Conservation (phyloP, 2,797 vertebrate genomes). For the Emydoidea blandingii region DNA sequence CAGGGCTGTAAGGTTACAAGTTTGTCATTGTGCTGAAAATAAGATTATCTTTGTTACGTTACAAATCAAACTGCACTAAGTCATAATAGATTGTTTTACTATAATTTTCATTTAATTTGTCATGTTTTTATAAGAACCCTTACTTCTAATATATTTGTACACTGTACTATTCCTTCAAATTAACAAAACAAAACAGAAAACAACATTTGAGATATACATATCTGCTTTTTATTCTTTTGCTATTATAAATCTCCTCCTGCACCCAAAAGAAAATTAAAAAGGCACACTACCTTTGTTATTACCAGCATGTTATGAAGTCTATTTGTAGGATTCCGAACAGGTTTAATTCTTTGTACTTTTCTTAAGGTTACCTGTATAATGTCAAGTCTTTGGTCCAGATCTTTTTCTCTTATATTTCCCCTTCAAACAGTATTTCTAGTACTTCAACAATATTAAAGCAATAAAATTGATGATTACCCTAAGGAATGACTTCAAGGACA, state of each 20-base stretch:
- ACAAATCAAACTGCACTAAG: background rate
- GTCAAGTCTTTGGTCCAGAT: conserved; percentile 39
- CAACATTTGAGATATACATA: background rate
- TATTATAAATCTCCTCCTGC: background rate
- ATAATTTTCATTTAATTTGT: background rate
- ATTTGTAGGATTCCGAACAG: conserved; percentile 13
- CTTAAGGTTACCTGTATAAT: conserved; percentile 34
- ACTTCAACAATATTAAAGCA: conserved; percentile 34
- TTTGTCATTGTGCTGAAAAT: background rate
- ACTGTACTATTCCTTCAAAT: background rate
- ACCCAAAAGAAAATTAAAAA: background rate
- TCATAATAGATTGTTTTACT: background rate
- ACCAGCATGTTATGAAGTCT: background rate
- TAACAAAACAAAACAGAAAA: background rate
- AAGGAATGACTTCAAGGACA: conserved; percentile 30
- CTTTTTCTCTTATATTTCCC: conserved; percentile 43
- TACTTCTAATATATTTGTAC: background rate
- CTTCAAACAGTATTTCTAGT: conserved; percentile 28
- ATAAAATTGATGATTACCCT: conserved; percentile 38
- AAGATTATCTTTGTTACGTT: background rate
- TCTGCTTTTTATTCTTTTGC: background rate
- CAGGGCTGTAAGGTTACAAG: background rate
- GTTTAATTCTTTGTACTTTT: background rate
- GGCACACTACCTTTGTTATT: rapidly evolving
- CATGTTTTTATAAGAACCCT: background rate